Evolutionary conservation across 1,140 invertebrate species (phyloP).

Genomic region (Aphelenchoides besseyi): DNA sequence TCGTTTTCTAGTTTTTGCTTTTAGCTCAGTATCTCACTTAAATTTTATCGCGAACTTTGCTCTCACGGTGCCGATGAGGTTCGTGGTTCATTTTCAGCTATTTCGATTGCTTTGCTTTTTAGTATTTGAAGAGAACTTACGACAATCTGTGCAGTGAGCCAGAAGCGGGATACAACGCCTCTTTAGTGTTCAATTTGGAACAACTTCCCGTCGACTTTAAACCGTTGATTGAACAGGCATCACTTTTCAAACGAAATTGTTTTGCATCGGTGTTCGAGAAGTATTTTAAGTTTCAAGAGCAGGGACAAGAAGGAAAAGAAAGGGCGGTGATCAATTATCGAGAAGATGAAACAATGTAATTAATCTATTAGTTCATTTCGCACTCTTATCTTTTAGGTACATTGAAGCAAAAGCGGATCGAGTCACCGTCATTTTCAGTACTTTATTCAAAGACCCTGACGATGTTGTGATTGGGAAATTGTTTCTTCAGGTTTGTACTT

Average conservation of each 20-base stretch:
- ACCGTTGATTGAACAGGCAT: conserved; percentile 82
- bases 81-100: conserved; percentile 30
- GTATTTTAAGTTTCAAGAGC: conserved; percentile 96
- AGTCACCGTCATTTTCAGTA: conserved; percentile 98
- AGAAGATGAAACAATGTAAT: conserved; percentile 97
- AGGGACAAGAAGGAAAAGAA: conserved; percentile 81
- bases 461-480: conserved; percentile 98
- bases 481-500: conserved; percentile 74
- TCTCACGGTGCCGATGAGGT: conserved; percentile 92
- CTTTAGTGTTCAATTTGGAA: conserved; percentile 85
- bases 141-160: conserved; percentile 72
- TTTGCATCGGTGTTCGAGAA: conserved; percentile 99
- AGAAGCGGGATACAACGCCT: conserved; percentile 90
- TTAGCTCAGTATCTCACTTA: conserved; percentile 92
- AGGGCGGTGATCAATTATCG: conserved; percentile 96
- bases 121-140: conserved; percentile 72
- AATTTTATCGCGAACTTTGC: conserved; percentile 97
- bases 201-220: conserved; percentile 81
- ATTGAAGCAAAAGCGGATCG: conserved; percentile 95
- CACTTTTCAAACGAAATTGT: conserved; percentile 92
- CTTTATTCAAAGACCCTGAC: conserved; percentile 94
- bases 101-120: conserved; percentile 19
- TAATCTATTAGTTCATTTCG: conserved; percentile 20
- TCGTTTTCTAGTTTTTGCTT: conserved; percentile 59
- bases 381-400: conserved; percentile 71